Evolutionary conservation across 2,888 invertebrate genomes (phyloP).

Genomic region (Limnephilus rhombicus): DNA sequence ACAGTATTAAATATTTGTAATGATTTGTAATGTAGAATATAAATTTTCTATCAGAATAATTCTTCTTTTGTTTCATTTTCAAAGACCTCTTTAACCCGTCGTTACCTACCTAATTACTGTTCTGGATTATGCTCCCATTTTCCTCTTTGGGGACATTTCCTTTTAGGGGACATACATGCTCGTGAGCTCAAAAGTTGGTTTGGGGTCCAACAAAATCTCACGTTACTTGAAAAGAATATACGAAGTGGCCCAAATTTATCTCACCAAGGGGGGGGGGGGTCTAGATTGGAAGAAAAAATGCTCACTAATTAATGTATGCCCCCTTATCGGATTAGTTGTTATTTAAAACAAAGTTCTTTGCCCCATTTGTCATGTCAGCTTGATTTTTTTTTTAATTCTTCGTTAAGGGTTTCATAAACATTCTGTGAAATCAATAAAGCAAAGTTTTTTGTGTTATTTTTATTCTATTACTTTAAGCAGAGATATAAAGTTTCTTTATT

Average conservation of each 20-base stretch:
- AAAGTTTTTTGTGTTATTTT: conserved; percentile 23
- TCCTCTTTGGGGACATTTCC: not conserved
- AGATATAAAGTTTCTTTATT: conserved; percentile 56
- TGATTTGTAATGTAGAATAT: not conserved
- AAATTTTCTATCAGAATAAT: not conserved
- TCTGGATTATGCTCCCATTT: not conserved
- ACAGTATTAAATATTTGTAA: not conserved
- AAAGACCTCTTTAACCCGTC: not conserved
- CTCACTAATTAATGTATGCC: too few species aligned
- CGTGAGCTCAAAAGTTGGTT: too few species aligned
- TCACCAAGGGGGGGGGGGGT: too few species aligned
- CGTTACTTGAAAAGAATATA: too few species aligned
- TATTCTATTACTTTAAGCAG: conserved; percentile 39
- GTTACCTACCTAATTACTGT: not conserved
- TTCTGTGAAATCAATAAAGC: not conserved
- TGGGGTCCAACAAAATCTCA: too few species aligned
- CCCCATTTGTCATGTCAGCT: not conserved
- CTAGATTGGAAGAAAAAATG: too few species aligned
- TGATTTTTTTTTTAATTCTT: too few species aligned
- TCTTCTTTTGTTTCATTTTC: not conserved
- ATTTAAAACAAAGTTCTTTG: not conserved
- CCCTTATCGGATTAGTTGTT: not conserved
- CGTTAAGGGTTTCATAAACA: not conserved
- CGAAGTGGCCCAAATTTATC: too few species aligned
- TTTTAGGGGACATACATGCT: too few species aligned